Percentiles rank a stretch among this genome's conserved stretches.
Evolutionary conservation across 1,140 invertebrate genomes (phyloP).

Genomic region (Tigriopus japonicus): DNA sequence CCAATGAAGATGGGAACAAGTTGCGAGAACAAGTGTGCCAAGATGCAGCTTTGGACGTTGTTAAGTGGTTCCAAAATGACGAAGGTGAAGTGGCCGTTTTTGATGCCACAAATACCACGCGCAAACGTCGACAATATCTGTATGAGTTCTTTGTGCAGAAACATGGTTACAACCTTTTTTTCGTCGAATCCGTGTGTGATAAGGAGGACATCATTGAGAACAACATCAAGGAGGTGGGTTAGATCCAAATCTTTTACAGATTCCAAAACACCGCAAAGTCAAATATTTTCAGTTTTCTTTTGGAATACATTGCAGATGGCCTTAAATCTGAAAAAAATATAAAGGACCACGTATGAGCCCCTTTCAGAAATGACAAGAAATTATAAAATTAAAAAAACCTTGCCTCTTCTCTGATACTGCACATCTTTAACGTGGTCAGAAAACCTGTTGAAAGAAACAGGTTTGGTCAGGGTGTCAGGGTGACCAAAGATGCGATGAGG

Average conservation of each 20-base stretch:
- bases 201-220: slow-evolving; percentile 88
- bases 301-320: too few relatives aligned
- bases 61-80: slow-evolving; percentile 39
- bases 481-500: too few relatives aligned
- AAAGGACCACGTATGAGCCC: too few relatives aligned
- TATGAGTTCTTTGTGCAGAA: slow-evolving; percentile 47
- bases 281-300: too few relatives aligned
- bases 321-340: too few relatives aligned
- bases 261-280: too few relatives aligned
- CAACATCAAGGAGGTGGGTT: slow-evolving; percentile 97
- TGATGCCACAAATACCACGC: slow-evolving; percentile 78
- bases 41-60: slow-evolving; percentile 63
- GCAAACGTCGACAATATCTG: slow-evolving; percentile 51
- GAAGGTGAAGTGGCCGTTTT: slow-evolving; percentile 35
- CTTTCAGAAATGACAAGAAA: too few relatives aligned
- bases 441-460: too few relatives aligned
- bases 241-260: slow-evolving; percentile 66
- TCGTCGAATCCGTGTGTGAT: slow-evolving; percentile 93
- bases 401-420: too few relatives aligned
- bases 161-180: slow-evolving; percentile 65
- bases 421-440: too few relatives aligned
- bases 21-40: slow-evolving; percentile 54
- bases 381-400: too few relatives aligned
- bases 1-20: slow-evolving; percentile 41
- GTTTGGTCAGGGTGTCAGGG: too few relatives aligned